phyloP scores from a whole-genome alignment of 2,888 invertebrate species.

The Ecdyonurus torrentis region DNA sequence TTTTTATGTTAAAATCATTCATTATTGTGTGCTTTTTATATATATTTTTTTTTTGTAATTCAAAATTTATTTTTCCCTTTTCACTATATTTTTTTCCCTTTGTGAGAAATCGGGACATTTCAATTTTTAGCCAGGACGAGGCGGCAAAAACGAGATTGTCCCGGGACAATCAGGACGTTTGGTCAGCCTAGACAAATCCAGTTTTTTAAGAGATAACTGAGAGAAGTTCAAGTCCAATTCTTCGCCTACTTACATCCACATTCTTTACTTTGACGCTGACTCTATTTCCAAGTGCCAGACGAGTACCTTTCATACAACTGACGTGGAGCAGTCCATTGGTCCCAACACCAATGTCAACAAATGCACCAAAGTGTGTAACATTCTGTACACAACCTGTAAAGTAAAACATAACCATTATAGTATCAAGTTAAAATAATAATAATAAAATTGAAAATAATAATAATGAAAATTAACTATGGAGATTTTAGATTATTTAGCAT shows the following conservation, averaged over 20 bases:
- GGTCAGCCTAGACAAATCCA: no score
- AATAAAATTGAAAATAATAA: no score
- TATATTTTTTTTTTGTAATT: no score
- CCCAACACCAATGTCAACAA: slow-evolving; percentile 72
- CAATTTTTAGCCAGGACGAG: no score
- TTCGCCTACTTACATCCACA: slow-evolving; percentile 36
- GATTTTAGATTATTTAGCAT: background rate
- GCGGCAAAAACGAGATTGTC: no score
- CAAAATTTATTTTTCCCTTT: no score
- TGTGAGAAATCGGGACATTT: no score
- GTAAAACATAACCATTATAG: background rate
- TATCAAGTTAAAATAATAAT: background rate
- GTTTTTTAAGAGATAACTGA: background rate
- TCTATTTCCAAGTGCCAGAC: slow-evolving; percentile 49
- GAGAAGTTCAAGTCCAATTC: slow-evolving; percentile 30
- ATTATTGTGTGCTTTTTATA: no score
- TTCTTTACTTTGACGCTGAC: slow-evolving; percentile 45
- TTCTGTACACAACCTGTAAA: slow-evolving; percentile 61
- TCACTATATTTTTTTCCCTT: no score
- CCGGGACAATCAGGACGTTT: no score
- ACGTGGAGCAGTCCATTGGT: slow-evolving; percentile 50
- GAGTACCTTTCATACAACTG: slow-evolving; percentile 40
- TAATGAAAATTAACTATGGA: background rate
- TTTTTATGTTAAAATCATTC: no score
- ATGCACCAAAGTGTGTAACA: slow-evolving; percentile 78